These are phyloP conservation scores for Melanotaenia parkinsoni DNA, from an alignment of 2,797 vertebrate genomes.

Conservation along the genomic window DNA sequence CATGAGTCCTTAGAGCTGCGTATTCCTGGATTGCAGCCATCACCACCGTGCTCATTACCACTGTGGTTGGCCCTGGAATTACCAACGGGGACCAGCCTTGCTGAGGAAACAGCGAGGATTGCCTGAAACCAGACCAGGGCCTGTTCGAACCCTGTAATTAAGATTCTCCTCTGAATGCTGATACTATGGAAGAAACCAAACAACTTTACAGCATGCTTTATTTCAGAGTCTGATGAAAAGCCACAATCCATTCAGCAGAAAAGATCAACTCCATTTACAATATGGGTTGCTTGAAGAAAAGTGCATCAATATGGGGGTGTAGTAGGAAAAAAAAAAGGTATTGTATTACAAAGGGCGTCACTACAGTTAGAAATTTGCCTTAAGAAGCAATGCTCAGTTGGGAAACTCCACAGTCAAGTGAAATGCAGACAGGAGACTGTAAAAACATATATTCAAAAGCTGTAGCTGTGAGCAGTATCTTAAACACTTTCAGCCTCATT, in stretches of 20 bases:
- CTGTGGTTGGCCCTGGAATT: constrained; percentile 84
- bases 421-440: constrained; percentile 24
- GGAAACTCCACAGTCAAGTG: constrained; percentile 45
- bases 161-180: constrained; percentile 83
- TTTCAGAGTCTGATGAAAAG: constrained; percentile 75
- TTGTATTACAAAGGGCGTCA: constrained; percentile 62
- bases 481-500: not conserved
- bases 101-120: constrained; percentile 81
- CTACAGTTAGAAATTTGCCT: constrained; percentile 48
- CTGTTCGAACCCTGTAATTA: constrained; percentile 83
- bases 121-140: constrained; percentile 81
- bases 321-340: constrained; percentile 41
- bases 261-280: constrained; percentile 56
- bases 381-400: constrained; percentile 34
- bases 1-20: constrained; percentile 75
- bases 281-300: constrained; percentile 61
- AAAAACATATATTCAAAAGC: constrained; percentile 25
- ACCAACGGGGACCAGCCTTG: constrained; percentile 75
- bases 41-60: constrained; percentile 78
- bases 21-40: constrained; percentile 79
- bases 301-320: constrained; percentile 63
- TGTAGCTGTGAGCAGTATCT: constrained; percentile 6
- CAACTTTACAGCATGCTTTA: constrained; percentile 82
- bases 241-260: constrained; percentile 81
- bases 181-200: constrained; percentile 85